Base-by-base conservation (phyloP, 2,113 vertebrate genomes). In the Platanista minor region DNA sequence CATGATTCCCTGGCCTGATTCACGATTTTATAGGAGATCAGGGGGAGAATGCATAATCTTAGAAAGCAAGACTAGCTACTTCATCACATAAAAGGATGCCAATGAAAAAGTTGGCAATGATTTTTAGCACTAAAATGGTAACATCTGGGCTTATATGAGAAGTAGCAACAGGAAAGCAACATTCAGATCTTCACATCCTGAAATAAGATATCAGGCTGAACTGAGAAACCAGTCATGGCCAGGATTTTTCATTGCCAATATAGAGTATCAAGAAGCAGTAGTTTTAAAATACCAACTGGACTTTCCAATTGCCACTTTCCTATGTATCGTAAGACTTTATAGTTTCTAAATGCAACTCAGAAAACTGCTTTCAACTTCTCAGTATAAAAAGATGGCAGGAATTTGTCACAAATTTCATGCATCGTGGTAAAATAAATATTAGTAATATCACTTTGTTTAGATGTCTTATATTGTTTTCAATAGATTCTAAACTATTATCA, bases 51-150 rank as follows among this genome's bases (percentile, higher is more conserved):
- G 9, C 25, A 27, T 41, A 49, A 23, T 57, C n/a, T 84, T 69
- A 33, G 29, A 62, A 31, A 14, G 33, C 52, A 61, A 62, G 41
- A 89, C 64, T 52, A 95, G 14, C 11, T 81, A 80, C 25, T 91
- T 91, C 49, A 69, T 85, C 57, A 46, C 57, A 90, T 57, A 67
- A 95, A 80, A 64, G 23, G 61, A 75, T 43, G 33, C 33, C 41
- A 86, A 8, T 43, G 33, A 74, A 77, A 89, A 88, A 78, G 5
- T n/a, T 64, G 80, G 43, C 49, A 57, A 69, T 64, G 67, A 13
- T 90, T 59, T 94, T 95, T 77, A 94, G 23, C 49, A 83, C 4
- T 57, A 71, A 97, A 67, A n/a, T 46, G 18, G 13, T 87, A 96
- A 36, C 80, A 80, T 90, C 57, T 90, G 61, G 25, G 17, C 20